Evolutionary conservation across 2,888 invertebrate species (phyloP).

Genomic region (Lumbricus terrestris): DNA sequence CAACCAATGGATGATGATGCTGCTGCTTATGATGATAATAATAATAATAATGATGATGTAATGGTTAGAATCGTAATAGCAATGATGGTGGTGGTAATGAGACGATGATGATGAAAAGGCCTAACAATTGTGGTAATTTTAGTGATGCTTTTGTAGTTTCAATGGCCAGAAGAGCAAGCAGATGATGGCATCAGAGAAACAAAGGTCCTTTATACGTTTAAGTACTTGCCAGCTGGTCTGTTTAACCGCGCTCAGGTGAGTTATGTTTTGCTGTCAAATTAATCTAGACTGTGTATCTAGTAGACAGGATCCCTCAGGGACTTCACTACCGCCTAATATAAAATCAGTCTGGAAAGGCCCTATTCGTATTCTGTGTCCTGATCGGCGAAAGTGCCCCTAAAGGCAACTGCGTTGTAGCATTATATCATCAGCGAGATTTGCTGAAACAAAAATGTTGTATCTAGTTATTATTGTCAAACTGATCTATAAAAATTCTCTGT

Average conservation of each 20-base stretch:
- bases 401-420: too few relatives aligned
- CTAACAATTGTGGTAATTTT: not conserved
- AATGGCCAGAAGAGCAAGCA: slow-evolving; percentile 46
- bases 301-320: too few relatives aligned
- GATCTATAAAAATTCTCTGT: not conserved
- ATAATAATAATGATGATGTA: not conserved
- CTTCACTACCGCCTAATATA: too few relatives aligned
- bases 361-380: too few relatives aligned
- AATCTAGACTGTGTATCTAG: too few relatives aligned
- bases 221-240: slow-evolving; percentile 57
- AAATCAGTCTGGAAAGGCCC: too few relatives aligned
- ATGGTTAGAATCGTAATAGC: not conserved
- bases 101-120: not conserved
- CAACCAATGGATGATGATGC: too few relatives aligned
- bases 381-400: too few relatives aligned
- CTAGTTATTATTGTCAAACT: not conserved
- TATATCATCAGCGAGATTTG: too few relatives aligned
- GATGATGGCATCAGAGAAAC: slow-evolving; percentile 43
- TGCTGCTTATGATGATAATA: not conserved
- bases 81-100: not conserved
- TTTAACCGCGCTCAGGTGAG: slow-evolving; percentile 58
- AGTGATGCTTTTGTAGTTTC: slow-evolving; percentile 39
- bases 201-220: slow-evolving; percentile 55
- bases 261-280: too few relatives aligned
- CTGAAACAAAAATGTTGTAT: too few relatives aligned